Conservation (phyloP, 1,140 invertebrate genomes). For the Battus philenor region DNA sequence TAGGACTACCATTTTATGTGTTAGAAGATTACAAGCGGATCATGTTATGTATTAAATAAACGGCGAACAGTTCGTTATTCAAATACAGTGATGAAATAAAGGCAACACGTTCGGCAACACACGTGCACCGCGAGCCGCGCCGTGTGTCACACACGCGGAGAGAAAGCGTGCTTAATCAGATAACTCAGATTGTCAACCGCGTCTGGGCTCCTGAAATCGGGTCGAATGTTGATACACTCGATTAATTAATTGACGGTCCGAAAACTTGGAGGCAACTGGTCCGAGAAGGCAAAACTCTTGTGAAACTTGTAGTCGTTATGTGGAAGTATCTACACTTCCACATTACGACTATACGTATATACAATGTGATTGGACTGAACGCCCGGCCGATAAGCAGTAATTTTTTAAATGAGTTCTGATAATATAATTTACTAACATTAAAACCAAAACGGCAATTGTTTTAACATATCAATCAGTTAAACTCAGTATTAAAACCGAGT, state of each 20-base stretch:
- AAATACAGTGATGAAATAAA: conserved; percentile 67
- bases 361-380: too few relatives aligned
- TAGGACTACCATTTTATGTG: too few relatives aligned
- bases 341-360: background rate
- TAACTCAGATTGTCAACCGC: conserved; percentile 73
- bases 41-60: conserved; percentile 38
- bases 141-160: conserved; percentile 45
- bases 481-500: too few relatives aligned
- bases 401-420: too few relatives aligned
- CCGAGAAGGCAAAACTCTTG: conserved; percentile 55
- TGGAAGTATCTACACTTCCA: background rate
- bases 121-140: background rate
- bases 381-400: too few relatives aligned
- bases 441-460: too few relatives aligned
- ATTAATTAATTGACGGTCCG: conserved; percentile 72
- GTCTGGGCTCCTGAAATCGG: conserved; percentile 71
- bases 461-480: too few relatives aligned
- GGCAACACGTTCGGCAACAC: background rate
- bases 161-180: conserved; percentile 75
- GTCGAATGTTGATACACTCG: conserved; percentile 73
- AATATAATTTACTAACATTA: too few relatives aligned
- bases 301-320: conserved; percentile 35
- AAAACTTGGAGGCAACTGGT: conserved; percentile 65
- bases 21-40: too few relatives aligned
- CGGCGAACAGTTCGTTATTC: conserved; percentile 61